Conservation (phyloP, 1,140 invertebrate species). For the Drosophila littoralis region DNA sequence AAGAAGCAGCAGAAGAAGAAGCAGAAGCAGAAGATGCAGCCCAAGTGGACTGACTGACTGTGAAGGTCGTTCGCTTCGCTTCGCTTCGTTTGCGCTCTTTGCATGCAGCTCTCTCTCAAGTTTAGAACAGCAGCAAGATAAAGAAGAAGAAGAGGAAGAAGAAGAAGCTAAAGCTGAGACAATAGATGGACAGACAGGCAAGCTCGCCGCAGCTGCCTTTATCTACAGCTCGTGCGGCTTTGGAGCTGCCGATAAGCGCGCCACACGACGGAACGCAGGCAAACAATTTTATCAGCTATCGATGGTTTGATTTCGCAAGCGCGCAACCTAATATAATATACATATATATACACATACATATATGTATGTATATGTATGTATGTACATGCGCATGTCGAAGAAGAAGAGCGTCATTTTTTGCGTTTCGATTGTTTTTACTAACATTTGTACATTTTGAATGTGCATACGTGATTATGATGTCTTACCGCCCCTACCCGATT, state of each 20-base stretch:
- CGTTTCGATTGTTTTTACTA: no score
- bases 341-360: not conserved
- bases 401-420: no score
- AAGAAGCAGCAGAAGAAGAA: not conserved
- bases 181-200: slow-evolving; percentile 8
- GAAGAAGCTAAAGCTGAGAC: not conserved
- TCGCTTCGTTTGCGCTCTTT: slow-evolving; percentile 14
- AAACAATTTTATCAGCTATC: slow-evolving; percentile 38
- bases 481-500: no score
- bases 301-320: slow-evolving; percentile 41
- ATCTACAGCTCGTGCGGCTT: slow-evolving; percentile 39
- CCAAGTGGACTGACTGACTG: slow-evolving; percentile 18
- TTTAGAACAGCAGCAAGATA: slow-evolving; percentile 4
- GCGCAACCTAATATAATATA: slow-evolving; percentile 15
- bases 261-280: not conserved
- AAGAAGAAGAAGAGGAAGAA: no score
- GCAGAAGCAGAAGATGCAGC: not conserved
- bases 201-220: slow-evolving; percentile 9
- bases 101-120: slow-evolving; percentile 6
- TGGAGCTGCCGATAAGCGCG: slow-evolving; percentile 35
- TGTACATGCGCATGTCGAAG: no score
- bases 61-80: slow-evolving; percentile 51
- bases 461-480: no score
- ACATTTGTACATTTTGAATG: no score
- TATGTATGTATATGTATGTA: not conserved